Conservation (phyloP, 2,797 vertebrate species). For the Xenops minutus region DNA sequence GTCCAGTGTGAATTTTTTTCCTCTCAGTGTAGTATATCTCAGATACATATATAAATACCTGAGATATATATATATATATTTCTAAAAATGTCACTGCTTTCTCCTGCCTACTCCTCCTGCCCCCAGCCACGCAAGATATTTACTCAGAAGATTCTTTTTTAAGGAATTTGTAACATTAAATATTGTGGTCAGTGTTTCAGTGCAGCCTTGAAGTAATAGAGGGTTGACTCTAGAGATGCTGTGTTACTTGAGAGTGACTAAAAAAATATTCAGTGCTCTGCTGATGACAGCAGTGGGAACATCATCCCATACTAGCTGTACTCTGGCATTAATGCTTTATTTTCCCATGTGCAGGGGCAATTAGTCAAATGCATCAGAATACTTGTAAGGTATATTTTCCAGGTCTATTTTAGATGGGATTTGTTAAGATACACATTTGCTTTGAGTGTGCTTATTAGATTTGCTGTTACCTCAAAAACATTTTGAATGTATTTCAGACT, state of each 20-base stretch:
- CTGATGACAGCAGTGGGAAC: neutral
- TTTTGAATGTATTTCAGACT: neutral
- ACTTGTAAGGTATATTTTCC: neutral
- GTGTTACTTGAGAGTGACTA: neutral
- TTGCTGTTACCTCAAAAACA: neutral
- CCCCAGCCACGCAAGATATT: neutral
- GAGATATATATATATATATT: rapidly evolving
- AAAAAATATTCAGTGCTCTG: neutral
- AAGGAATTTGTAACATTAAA: neutral
- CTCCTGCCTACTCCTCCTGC: rapidly evolving
- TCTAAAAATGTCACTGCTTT: neutral
- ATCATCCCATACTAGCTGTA: neutral
- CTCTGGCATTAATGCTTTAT: neutral
- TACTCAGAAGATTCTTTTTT: neutral
- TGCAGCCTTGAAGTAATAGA: neutral
- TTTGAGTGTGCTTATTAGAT: neutral
- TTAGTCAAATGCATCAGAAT: neutral
- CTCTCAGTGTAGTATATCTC: neutral
- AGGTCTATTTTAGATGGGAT: neutral
- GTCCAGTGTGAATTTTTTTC: neutral
- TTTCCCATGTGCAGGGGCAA: neutral
- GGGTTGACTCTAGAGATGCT: neutral
- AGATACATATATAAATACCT: neutral
- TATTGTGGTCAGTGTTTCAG: neutral
- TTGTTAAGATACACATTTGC: neutral